phyloP scores from a whole-genome alignment of 2,113 vertebrate species.

The Urocolius indicus region DNA sequence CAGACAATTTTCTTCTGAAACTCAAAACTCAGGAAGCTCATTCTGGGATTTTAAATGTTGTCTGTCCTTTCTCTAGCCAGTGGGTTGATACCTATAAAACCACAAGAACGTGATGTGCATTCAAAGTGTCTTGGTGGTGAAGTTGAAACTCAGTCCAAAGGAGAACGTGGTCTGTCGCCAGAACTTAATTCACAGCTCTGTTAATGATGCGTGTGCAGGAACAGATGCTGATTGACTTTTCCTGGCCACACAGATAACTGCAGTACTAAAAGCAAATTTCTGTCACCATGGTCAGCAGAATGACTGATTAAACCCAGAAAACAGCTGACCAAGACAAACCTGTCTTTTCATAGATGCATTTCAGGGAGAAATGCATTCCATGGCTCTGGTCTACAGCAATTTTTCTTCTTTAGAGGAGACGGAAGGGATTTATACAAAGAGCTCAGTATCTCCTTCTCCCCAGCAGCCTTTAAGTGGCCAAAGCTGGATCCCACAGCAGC shows the following conservation, averaged over 20 bases:
- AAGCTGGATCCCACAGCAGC: not conserved
- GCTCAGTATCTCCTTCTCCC: not conserved
- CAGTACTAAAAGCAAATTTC: slow-evolving; percentile 17
- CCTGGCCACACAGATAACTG: slow-evolving; percentile 5
- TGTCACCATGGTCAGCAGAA: not conserved
- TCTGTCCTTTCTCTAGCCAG: not conserved
- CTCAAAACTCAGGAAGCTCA: not conserved
- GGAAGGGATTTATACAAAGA: not conserved
- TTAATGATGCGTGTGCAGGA: not conserved
- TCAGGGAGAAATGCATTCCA: not conserved
- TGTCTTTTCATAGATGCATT: not conserved
- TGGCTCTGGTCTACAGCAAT: not conserved
- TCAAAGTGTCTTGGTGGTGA: not conserved
- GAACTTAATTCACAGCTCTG: slow-evolving; percentile 21
- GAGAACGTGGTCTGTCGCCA: not conserved
- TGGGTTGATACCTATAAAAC: not conserved
- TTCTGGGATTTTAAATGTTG: not conserved
- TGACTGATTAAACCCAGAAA: slow-evolving; percentile 14
- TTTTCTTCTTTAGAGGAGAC: not conserved
- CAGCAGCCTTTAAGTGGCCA: not conserved
- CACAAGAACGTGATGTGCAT: not conserved
- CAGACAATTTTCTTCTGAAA: not conserved
- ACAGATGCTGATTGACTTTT: slow-evolving; percentile 51
- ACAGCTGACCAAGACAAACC: slow-evolving; percentile 15
- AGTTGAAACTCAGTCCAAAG: slow-evolving; percentile 4